These are phyloP conservation scores for Eristalis intricaria DNA, from an alignment of 2,888 invertebrate species.

Conservation along the genomic window DNA sequence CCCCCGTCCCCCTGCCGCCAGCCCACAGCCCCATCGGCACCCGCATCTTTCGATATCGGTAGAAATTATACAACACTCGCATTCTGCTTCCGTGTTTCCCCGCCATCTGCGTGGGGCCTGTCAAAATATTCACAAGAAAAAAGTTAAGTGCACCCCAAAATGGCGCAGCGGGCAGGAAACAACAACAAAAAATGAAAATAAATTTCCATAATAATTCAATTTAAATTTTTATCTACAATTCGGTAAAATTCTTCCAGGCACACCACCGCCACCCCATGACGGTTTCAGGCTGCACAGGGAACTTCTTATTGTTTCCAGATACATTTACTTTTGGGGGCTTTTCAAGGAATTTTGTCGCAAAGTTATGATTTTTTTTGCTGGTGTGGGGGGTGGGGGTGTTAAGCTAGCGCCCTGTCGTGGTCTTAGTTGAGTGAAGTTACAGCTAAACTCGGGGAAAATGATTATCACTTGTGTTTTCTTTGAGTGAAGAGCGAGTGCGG, in stretches of 20 bases:
- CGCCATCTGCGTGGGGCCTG: slow-evolving; percentile 14
- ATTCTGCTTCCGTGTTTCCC: slow-evolving; percentile 17
- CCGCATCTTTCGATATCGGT: slow-evolving; percentile 4
- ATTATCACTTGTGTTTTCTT: slow-evolving; percentile 2
- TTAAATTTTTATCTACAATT: slow-evolving; percentile 63
- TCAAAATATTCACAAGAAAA: slow-evolving; percentile 33
- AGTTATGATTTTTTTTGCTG: neutral
- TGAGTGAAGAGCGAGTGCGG: neutral
- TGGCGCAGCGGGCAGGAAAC: neutral
- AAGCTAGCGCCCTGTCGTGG: neutral
- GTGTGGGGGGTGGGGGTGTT: neutral
- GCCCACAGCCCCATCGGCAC: neutral
- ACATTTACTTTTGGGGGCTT: neutral
- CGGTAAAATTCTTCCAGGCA: slow-evolving; percentile 31
- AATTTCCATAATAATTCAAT: slow-evolving; percentile 70
- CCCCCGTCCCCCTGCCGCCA: no score
- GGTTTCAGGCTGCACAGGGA: no score
- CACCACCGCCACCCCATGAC: neutral
- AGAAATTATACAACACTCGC: slow-evolving; percentile 14
- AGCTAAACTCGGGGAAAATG: slow-evolving; percentile 49
- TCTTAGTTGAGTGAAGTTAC: slow-evolving; percentile 56
- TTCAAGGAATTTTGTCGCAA: neutral
- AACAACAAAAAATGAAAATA: neutral
- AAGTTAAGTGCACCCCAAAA: slow-evolving; percentile 51
- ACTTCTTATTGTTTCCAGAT: slow-evolving; percentile 28